Conservation (phyloP, 2,888 invertebrate species). For the Metellina segmentata region DNA sequence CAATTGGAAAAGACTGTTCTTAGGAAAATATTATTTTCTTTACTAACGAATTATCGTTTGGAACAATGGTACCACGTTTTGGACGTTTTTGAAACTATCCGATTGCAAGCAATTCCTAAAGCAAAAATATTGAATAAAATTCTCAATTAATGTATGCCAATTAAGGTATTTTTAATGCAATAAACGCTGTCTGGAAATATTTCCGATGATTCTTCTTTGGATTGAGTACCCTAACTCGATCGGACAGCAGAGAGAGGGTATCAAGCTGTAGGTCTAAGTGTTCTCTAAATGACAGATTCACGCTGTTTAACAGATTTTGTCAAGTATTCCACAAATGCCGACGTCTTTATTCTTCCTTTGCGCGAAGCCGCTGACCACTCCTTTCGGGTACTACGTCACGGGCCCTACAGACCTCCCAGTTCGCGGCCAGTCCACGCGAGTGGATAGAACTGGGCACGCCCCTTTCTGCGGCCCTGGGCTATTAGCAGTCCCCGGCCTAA, state of each 20-base stretch:
- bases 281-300: slow-evolving; percentile 38
- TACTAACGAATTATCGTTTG: background rate
- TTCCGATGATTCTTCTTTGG: background rate
- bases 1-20: background rate
- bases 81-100: no score
- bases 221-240: background rate
- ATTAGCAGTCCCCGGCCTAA: slow-evolving; percentile 2
- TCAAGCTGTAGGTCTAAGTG: slow-evolving; percentile 4
- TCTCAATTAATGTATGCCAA: background rate
- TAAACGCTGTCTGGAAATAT: background rate
- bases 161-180: no score
- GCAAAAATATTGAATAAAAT: background rate
- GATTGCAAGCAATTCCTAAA: no score
- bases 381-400: slow-evolving; percentile 16
- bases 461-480: slow-evolving; percentile 15
- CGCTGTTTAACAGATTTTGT: slow-evolving; percentile 27
- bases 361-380: background rate
- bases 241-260: background rate
- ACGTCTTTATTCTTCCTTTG: slow-evolving; percentile 5
- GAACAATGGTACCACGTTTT: no score
- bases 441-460: slow-evolving; percentile 13
- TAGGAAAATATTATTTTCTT: background rate
- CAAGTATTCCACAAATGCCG: slow-evolving; percentile 11
- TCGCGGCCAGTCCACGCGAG: slow-evolving; percentile 17
- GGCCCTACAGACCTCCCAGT: slow-evolving; percentile 27